These are phyloP conservation scores for Drosophila quinaria DNA, from an alignment of 2,888 invertebrate genomes.

Conservation along the genomic window DNA sequence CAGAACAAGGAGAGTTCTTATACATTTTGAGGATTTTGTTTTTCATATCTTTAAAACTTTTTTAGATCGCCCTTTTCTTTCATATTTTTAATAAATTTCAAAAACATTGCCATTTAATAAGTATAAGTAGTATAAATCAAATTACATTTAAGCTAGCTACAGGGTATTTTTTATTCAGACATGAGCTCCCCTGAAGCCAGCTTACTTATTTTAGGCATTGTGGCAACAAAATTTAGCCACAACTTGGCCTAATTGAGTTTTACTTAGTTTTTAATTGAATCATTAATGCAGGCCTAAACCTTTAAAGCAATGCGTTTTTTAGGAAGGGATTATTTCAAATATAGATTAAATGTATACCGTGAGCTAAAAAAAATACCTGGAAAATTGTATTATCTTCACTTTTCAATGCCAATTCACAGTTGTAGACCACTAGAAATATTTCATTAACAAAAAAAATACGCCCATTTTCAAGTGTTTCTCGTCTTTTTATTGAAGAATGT, in stretches of 20 bases:
- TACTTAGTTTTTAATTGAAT: slow-evolving; percentile 46
- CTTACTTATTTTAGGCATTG: slow-evolving; percentile 3
- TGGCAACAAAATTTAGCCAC: slow-evolving; percentile 25
- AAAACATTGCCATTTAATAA: no score
- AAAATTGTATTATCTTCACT: slow-evolving; percentile 6
- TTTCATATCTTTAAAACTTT: not conserved
- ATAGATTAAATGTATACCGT: slow-evolving; percentile 4
- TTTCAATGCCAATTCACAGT: slow-evolving; percentile 1
- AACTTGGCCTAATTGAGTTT: slow-evolving; percentile 51
- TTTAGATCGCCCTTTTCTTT: no score
- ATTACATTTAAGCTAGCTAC: not conserved
- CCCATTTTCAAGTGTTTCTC: slow-evolving; percentile 36
- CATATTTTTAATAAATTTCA: no score
- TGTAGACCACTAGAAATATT: slow-evolving; percentile 37
- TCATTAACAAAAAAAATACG: slow-evolving; percentile 37
- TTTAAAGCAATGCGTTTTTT: slow-evolving; percentile 2
- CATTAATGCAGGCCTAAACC: slow-evolving; percentile 31
- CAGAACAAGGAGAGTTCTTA: not conserved
- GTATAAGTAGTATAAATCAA: no score
- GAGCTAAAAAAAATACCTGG: slow-evolving; percentile 10
- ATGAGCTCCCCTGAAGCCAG: not conserved
- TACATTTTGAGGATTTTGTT: not conserved
- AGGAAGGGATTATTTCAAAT: slow-evolving; percentile 23
- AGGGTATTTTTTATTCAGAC: not conserved
- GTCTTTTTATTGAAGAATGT: slow-evolving; percentile 1